Evolutionary conservation across 2,797 vertebrate genomes (phyloP), one percentile per base, ranked within the genome.

Genomic region (Cryptoblepharus egeriae): DNA sequence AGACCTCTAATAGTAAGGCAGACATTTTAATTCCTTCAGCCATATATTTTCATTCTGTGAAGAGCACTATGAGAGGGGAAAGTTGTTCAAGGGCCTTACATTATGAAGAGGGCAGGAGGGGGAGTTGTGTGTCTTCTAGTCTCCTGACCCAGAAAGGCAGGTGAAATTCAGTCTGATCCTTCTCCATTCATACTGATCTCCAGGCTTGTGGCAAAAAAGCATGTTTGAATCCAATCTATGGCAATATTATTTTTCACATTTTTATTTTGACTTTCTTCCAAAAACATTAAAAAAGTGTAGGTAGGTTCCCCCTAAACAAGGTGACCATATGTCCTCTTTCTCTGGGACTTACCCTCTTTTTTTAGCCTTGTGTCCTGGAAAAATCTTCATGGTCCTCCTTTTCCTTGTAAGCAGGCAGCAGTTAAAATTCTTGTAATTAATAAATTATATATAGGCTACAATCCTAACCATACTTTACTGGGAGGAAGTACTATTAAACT

Each of bases 1-100:
- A 97, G 91, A 90, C 94, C 90, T 94, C 95, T 61, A 93, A 93
- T 3, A 96, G 98, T 99, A 91, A 97, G 95, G 82, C 86, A 85
- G 85, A 35, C 45, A 52, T n/a, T 81, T 80, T 86, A 82, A 75
- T 10, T 2, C 6, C 55, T 26, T 86, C 32, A 35, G 10, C 42
- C 39, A 26, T 77, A 78, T 6, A 71, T 82, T 82, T 81, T 80
- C 1, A 13, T 35, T 67, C 67, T 78, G 18, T 10, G 57, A 75
- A 82, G 79, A 74, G 35, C 65, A 42, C 32, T 81, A 85, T 77
- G 69, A 71, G 80, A 0, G 68, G 64, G 12, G 4, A 20, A 0
- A 26, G 61, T 24, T 16, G 1, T 71, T 61, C 30, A 6, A 49
- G 71, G 11, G 24, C 13, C 32, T 88, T 57, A 37, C 7, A 22